These are phyloP conservation scores for Dicyrtomina minuta DNA, from an alignment of 2,888 invertebrate species.

Conservation along the genomic window DNA sequence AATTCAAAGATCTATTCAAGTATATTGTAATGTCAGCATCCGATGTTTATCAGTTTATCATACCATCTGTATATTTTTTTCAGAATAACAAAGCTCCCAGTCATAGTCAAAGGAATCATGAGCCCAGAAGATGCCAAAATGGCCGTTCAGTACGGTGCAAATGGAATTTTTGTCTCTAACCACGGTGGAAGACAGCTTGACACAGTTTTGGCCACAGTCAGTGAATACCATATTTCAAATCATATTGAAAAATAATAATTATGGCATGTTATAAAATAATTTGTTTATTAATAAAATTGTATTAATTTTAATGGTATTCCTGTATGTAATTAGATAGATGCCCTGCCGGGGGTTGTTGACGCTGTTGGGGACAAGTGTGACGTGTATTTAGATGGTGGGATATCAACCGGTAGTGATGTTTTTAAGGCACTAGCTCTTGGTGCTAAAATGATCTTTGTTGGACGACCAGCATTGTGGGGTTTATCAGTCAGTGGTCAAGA, in stretches of 20 bases:
- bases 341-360: conserved; percentile 72
- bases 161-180: conserved; percentile 85
- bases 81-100: conserved; percentile 72
- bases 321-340: conserved; percentile 79
- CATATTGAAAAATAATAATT: background rate
- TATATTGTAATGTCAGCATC: no score
- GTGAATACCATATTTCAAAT: no score
- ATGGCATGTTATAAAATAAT: background rate
- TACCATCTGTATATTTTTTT: no score
- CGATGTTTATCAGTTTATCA: no score
- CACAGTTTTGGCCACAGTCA: conserved; percentile 77
- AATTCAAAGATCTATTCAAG: no score
- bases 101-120: conserved; percentile 82
- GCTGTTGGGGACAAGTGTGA: conserved; percentile 71
- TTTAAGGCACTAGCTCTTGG: conserved; percentile 89
- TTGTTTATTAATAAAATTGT: no score
- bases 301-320: no score
- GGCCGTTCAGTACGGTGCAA: conserved; percentile 72
- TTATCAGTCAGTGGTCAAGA: conserved; percentile 73
- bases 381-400: conserved; percentile 84
- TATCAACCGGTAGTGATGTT: conserved; percentile 82
- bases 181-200: conserved; percentile 91
- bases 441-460: conserved; percentile 85
- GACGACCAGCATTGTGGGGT: conserved; percentile 30
- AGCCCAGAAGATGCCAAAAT: conserved; percentile 81